Evolutionary conservation across 2,797 vertebrate species (phyloP), one percentile per base, ranked within the genome.

Genomic region (Enteromius treurensis): DNA sequence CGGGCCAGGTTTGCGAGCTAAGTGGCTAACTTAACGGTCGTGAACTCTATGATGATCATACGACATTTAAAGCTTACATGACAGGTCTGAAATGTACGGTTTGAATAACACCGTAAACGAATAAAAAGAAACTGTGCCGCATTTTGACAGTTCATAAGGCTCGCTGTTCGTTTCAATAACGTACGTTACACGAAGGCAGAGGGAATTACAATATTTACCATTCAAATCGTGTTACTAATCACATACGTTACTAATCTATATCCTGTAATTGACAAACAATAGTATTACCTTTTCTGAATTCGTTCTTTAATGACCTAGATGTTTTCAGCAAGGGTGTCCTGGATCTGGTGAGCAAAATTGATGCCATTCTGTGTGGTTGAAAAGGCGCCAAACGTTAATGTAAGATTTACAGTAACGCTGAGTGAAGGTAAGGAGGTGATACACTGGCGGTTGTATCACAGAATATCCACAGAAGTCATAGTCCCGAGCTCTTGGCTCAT

Each of bases 291-390:
- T 94, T 95, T 49, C 91, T 87, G 82, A 95, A 90, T 71, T 95
- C 94, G 80, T 83, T 92, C 84, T 94, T 94, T 75, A 95, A 64
- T 0, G 94, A 93, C n/a, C 92, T 89, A 75, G 93, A 94, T 14
- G 94, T 94, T 89, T 94, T 95, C 90, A 95, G 88, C 32, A 95
- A 82, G 75, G 94, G 93, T 76, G 90, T 89, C 85, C 93, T 89
- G 34, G 93, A 92, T 83, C 94, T 93, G 19, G 92, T 93, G 80
- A 95, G 93, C 87, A 95, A 90, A 90, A 96, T 95, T 90, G 95
- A 93, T 90, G 95, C 95, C 95, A 96, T 96, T 88, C 45, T 70
- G 49, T 64, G 3, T 32, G 14, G 40, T 37, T 75, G 45, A 74
- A 70, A 60, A 67, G 19, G 21, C 15, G 68, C 23, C 3, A 23